Percentiles rank a stretch among this genome's conserved stretches.
Conservation (phyloP, 2,888 invertebrate genomes). For the Melanostoma scalare region DNA sequence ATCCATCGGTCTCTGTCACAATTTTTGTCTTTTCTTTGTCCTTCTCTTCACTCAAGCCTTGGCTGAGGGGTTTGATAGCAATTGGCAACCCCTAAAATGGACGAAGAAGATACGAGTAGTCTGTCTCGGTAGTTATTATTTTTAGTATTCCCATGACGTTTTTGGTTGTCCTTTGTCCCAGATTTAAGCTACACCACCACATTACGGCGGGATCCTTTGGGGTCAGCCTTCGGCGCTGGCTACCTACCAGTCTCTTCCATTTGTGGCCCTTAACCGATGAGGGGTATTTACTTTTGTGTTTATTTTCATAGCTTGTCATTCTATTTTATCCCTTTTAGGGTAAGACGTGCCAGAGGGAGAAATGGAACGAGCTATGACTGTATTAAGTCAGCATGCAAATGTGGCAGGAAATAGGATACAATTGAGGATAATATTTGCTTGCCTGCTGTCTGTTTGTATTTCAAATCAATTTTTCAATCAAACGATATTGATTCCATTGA, state of each 20-base stretch:
- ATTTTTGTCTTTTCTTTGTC: conserved; percentile 60
- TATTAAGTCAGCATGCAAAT: conserved; percentile 45
- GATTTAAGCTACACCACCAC: conserved; percentile 43
- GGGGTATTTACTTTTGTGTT: conserved; percentile 53
- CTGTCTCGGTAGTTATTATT: conserved; percentile 62
- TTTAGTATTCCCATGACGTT: conserved; percentile 60
- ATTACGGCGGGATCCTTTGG: conserved; percentile 21
- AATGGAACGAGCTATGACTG: conserved; percentile 11
- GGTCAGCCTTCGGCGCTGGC: not conserved
- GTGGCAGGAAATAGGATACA: conserved; percentile 45
- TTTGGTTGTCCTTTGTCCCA: conserved; percentile 46
- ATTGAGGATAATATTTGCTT: conserved; percentile 60
- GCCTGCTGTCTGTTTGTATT: conserved; percentile 49
- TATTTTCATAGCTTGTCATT: conserved; percentile 63
- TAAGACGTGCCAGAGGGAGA: not conserved
- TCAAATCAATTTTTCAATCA: conserved; percentile 63
- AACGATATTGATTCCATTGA: conserved; percentile 44
- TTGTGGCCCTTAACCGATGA: conserved; percentile 23
- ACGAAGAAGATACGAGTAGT: conserved; percentile 40
- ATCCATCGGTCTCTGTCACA: conserved; percentile 14
- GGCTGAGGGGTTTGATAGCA: conserved; percentile 1
- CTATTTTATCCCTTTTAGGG: conserved; percentile 38
- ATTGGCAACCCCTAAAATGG: not conserved
- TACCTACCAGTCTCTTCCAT: not conserved
- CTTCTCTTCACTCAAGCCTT: conserved; percentile 35